A percentile compares a stretch with the other conserved stretches of the same genome.
These are phyloP conservation scores for Mastacembelus armatus DNA, from an alignment of 2,797 vertebrate species.

Conservation along the genomic window DNA sequence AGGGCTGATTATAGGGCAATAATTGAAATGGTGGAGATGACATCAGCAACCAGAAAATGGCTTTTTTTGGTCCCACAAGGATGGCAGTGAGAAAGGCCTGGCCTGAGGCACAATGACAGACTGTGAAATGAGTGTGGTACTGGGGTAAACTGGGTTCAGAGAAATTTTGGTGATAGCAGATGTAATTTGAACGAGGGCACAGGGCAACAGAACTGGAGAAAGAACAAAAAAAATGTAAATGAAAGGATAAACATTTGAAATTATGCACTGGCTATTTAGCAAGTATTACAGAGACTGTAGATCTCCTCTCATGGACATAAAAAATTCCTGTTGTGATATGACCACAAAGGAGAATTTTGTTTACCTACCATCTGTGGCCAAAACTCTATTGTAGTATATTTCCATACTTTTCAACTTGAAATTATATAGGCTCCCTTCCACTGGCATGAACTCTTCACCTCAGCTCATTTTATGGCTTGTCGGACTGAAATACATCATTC, in stretches of 20 bases:
- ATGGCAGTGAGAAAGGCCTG: slow-evolving; percentile 54
- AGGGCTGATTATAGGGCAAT: slow-evolving; percentile 76
- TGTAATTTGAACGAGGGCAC: slow-evolving; percentile 39
- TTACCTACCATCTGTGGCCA: slow-evolving; percentile 40
- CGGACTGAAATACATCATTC: slow-evolving; percentile 44
- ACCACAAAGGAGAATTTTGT: slow-evolving; percentile 31
- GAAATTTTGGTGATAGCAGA: slow-evolving; percentile 38
- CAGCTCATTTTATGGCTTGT: slow-evolving; percentile 40
- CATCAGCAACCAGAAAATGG: slow-evolving; percentile 72
- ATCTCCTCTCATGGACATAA: slow-evolving; percentile 20
- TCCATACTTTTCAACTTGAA: slow-evolving; percentile 52
- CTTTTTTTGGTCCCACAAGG: slow-evolving; percentile 58
- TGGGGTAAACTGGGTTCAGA: slow-evolving; percentile 29
- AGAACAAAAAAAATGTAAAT: too few species aligned
- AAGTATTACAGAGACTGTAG: slow-evolving; percentile 9
- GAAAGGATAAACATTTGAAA: slow-evolving; percentile 34
- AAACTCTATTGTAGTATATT: slow-evolving; percentile 42
- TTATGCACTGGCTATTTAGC: slow-evolving; percentile 15
- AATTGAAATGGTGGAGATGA: slow-evolving; percentile 68
- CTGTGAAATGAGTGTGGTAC: slow-evolving; percentile 51
- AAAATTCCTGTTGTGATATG: slow-evolving; percentile 9
- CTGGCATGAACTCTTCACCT: slow-evolving; percentile 74
- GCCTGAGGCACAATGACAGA: slow-evolving; percentile 63
- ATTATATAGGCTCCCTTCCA: slow-evolving; percentile 45
- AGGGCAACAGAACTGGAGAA: neutral